Evolutionary conservation across 2,797 vertebrate genomes (phyloP).

Genomic region (Pterois miles): DNA sequence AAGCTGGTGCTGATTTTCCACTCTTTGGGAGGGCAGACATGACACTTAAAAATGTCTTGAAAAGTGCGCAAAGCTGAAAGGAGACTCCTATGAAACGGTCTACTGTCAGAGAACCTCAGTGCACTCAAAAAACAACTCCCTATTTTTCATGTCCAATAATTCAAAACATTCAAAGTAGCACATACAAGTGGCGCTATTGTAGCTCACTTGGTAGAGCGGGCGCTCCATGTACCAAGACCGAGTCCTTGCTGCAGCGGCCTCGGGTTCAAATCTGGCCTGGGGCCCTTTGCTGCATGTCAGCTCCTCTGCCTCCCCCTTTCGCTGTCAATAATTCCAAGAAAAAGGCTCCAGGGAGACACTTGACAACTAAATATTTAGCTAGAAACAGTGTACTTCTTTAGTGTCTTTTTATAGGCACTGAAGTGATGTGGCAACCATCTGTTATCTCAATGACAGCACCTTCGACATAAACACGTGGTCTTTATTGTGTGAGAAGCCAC

Average conservation of each 20-base stretch:
- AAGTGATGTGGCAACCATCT: constrained; percentile 53
- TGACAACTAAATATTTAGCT: constrained; percentile 33
- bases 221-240: too few species aligned
- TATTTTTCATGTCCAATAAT: neutral
- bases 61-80: constrained; percentile 9
- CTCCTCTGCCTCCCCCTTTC: too few species aligned
- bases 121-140: neutral
- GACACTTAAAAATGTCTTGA: neutral
- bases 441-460: constrained; percentile 40
- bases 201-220: too few species aligned
- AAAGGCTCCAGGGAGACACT: too few species aligned
- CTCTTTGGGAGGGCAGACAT: constrained; percentile 13
- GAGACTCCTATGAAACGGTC: neutral
- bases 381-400: neutral
- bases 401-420: constrained; percentile 12
- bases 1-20: constrained; percentile 45
- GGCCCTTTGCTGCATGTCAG: too few species aligned
- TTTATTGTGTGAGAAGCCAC: constrained; percentile 40
- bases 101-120: neutral
- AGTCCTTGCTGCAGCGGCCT: too few species aligned
- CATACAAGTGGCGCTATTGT: too few species aligned
- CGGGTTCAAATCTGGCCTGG: too few species aligned
- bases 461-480: constrained; percentile 36
- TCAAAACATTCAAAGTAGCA: constrained; percentile 3
- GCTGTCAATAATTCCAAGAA: too few species aligned